Evolutionary conservation across 2,797 vertebrate species (phyloP), one percentile per base, ranked within the genome.

Genomic region (Gobionotothen gibberifrons): DNA sequence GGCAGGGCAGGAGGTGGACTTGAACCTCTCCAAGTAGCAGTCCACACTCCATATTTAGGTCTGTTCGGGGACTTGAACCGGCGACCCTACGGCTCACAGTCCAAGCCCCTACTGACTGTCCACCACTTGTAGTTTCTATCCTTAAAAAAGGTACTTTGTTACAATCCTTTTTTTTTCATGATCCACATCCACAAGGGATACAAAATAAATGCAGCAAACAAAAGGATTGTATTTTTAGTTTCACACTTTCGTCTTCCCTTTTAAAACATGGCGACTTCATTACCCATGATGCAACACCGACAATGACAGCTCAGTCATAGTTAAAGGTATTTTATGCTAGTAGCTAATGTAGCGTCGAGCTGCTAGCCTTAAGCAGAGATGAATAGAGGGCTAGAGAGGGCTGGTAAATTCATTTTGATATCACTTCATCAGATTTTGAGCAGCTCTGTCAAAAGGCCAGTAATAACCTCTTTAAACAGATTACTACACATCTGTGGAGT

Each of bases 261-360:
- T 26, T 10, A 48, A 48, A 72, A 21, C 9, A 5, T 49, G 16
- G 3, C 1, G 40, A 13, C 43, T 29, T 22, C 43, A 48, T 54
- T 55, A 61, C 73, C 58, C 49, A 75, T 21, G 55, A 54, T 67
- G 56, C 63, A 52, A 59, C 16, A 32, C 32, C 32, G 8, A 21
- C 9, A 59, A 52, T 8, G 7, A 1, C 16, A 40, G 15, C 26
- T 48, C 11, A 14, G 15, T 63, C 15, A 48, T 19, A 48, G 5
- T 39, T 59, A 16, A 22, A 29, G 19, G 1, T 19, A 42, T n/a
- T 12, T 66, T 64, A 62, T 47, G 40, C 48, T 53, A 51, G 22
- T 44, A 4, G 21, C 14, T 43, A 51, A 44, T 51, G 32, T 43
- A 43, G 32, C 1, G 4, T 46, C 5, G 4, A 56, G 19, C 21